Evolutionary conservation across 2,888 invertebrate species (phyloP), one percentile per base, ranked within the genome.

Genomic region (Operophtera brumata): DNA sequence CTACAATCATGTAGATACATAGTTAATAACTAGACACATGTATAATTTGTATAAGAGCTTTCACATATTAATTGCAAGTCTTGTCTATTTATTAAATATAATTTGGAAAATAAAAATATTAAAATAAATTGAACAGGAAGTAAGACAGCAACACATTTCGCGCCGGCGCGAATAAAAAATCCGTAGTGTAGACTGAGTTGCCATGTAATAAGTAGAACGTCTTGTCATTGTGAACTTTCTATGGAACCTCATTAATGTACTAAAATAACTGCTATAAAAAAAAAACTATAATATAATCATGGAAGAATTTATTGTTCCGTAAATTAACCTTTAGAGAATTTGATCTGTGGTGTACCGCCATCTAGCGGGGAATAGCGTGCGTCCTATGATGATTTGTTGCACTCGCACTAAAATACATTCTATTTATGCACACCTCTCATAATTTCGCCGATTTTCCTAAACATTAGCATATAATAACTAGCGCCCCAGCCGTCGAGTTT

Each of bases 121-220:
- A 13, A 26, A 7, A 45, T 40, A 34, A 34, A 44, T 45, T 43
- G 14, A 59, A 57, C 61, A 62, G 61, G 70, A 67, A 62, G 58
- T 57, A 49, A 59, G 62, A 69, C 67, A 69, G 25, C 20, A 77
- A 72, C 75, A 71, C 79, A 78, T 73, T 86, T 85, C 86, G 89
- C 39, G 39, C 25, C 86, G 87, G 88, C 86, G 90, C 87, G 86
- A 88, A n/a, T n/a, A n/a, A 88, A 86, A 86, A 88, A 34, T 34
- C 34, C 6, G 11, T 34, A 34, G n/a, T 34, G 11, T 34, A 9
- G 30, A 30, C 30, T 2, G 30, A 11, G 34, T 34, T 34, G 34
- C 34, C 34, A 11, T 10, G 1, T n/a, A n/a, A 34, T 11, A 11
- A 6, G 5, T 34, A 1, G 4, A 20, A 20, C n/a, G 20, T 20